Conservation (phyloP, 2,797 vertebrate species). For the Iguana delicatissima region DNA sequence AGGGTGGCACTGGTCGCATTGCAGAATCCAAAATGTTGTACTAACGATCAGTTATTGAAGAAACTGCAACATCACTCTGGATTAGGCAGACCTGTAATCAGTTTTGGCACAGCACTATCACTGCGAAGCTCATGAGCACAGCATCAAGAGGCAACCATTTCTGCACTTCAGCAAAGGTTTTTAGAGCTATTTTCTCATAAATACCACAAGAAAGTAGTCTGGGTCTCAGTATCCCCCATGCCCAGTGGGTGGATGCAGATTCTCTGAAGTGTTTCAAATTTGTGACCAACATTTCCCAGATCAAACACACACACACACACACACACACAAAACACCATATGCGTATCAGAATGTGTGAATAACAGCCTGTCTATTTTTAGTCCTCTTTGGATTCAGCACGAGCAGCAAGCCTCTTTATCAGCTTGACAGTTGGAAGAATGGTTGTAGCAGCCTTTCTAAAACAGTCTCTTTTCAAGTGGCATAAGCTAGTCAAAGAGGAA, state of each 20-base stretch:
- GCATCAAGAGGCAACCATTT: constrained; percentile 3
- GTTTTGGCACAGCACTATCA: neutral
- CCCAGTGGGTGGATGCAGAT: neutral
- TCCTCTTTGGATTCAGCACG: neutral
- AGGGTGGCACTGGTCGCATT: neutral
- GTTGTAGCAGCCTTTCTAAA: neutral
- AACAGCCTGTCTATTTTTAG: neutral
- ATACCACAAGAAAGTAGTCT: neutral
- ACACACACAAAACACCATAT: no score
- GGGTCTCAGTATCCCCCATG: neutral
- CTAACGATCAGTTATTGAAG: constrained; percentile 24
- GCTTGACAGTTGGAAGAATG: neutral
- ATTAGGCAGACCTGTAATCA: neutral
- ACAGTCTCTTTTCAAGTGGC: neutral
- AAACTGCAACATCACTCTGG: neutral
- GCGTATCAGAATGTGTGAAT: neutral
- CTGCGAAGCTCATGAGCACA: neutral
- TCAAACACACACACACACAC: neutral
- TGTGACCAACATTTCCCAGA: neutral
- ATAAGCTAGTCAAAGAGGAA: neutral
- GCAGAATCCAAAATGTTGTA: neutral
- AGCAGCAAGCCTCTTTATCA: neutral
- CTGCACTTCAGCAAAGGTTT: neutral
- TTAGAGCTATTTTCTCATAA: neutral
- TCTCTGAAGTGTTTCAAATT: neutral